phyloP scores from a whole-genome alignment of 2,888 invertebrate genomes.

The Beris morrisii region DNA sequence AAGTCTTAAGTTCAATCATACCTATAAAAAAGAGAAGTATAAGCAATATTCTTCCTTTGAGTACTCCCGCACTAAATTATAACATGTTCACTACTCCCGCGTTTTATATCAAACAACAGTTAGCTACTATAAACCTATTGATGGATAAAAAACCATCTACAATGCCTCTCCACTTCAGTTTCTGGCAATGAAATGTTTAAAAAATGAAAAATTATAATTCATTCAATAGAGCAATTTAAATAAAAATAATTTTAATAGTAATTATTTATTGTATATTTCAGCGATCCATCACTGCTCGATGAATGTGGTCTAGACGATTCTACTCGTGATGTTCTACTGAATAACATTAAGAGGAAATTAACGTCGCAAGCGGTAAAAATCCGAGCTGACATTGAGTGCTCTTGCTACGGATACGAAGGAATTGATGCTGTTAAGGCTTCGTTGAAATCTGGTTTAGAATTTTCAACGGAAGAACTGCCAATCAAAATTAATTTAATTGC shows the following conservation, averaged over 20 bases:
- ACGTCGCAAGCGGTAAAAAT: constrained; percentile 98
- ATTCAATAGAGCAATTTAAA: not conserved
- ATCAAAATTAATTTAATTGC: constrained; percentile 99
- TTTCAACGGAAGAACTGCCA: constrained; percentile 91
- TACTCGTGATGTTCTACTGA: constrained; percentile 88
- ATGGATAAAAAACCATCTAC: too few species aligned
- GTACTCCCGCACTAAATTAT: too few species aligned
- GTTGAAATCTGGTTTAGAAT: constrained; percentile 82
- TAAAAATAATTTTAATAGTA: not conserved
- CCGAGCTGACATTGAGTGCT: constrained; percentile 88
- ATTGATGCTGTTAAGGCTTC: constrained; percentile 98
- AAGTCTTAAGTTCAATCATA: too few species aligned
- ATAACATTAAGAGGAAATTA: constrained; percentile 92
- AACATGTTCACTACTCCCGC: too few species aligned
- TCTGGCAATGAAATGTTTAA: not conserved
- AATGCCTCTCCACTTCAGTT: not conserved
- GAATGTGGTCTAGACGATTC: constrained; percentile 93
- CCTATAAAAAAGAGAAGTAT: too few species aligned
- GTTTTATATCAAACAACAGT: too few species aligned
- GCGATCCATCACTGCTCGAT: constrained; percentile 91
- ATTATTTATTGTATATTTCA: constrained; percentile 53
- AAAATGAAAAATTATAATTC: not conserved
- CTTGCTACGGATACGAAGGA: constrained; percentile 96
- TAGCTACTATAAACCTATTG: too few species aligned
- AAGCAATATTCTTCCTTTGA: too few species aligned